These are phyloP conservation scores for Mormyrops boulengeri DNA, from an alignment of 2,797 vertebrate species.

Conservation along the genomic window DNA sequence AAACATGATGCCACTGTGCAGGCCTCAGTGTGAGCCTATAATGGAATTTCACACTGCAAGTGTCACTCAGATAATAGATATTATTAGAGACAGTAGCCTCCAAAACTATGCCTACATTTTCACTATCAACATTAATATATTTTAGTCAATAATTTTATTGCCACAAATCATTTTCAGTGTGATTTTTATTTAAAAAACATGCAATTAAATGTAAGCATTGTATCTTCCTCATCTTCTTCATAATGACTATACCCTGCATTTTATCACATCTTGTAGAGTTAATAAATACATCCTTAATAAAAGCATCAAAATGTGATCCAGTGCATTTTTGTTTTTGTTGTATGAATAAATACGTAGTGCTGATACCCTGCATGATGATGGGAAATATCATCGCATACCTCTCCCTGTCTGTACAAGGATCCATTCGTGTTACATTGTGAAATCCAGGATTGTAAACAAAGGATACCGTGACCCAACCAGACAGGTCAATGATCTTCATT, in stretches of 20 bases:
- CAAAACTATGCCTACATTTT: background rate
- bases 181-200: background rate
- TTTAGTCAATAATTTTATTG: background rate
- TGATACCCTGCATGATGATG: background rate
- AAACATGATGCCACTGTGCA: background rate
- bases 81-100: background rate
- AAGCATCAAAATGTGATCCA: background rate
- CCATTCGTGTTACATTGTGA: background rate
- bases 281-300: background rate
- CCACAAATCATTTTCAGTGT: background rate
- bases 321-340: background rate
- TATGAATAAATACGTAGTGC: background rate
- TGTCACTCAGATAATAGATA: background rate
- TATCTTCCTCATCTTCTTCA: background rate
- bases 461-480: background rate
- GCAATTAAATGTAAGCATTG: background rate
- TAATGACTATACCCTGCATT: background rate
- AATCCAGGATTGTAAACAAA: background rate
- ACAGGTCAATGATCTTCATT: background rate
- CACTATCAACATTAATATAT: background rate
- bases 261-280: background rate
- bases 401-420: background rate
- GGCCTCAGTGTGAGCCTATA: background rate
- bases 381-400: background rate
- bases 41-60: slow-evolving; percentile 14